These are phyloP conservation scores for Dysmachus trigonus DNA, from an alignment of 2,888 invertebrate species.

Conservation along the genomic window DNA sequence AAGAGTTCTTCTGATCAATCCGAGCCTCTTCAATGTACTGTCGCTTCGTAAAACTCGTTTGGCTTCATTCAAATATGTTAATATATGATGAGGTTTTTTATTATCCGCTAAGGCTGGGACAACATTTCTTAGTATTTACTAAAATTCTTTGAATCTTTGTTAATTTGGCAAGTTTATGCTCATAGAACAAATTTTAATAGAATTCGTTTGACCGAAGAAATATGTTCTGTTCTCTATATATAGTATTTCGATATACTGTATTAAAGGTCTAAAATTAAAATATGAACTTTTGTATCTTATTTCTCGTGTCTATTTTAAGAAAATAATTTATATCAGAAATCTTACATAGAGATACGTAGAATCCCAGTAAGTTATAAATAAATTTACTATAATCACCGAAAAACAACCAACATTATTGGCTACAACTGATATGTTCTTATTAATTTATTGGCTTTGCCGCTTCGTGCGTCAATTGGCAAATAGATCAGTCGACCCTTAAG, in stretches of 20 bases:
- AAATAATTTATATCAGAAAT: not conserved
- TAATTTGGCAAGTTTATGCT: not conserved
- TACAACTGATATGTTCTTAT: not conserved
- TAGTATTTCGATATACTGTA: not conserved
- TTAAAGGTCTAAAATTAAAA: not conserved
- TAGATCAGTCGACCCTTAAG: not conserved
- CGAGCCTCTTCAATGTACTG: not conserved
- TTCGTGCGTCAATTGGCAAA: not conserved
- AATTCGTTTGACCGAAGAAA: not conserved
- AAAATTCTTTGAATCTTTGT: not conserved
- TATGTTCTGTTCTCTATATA: not conserved
- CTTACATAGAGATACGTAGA: not conserved
- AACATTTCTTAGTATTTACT: not conserved
- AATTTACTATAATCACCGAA: not conserved
- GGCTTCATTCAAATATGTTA: not conserved
- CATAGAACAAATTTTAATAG: not conserved
- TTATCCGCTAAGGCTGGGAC: not conserved
- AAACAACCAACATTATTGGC: not conserved
- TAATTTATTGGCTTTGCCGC: not conserved
- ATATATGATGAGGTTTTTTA: not conserved
- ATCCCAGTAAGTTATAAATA: no score
- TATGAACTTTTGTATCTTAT: not conserved
- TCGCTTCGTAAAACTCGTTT: not conserved
- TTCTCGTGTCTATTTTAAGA: not conserved
- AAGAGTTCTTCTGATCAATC: not conserved